phyloP scores from a whole-genome alignment of 1,140 invertebrate genomes.

The Callitettix versicolor region DNA sequence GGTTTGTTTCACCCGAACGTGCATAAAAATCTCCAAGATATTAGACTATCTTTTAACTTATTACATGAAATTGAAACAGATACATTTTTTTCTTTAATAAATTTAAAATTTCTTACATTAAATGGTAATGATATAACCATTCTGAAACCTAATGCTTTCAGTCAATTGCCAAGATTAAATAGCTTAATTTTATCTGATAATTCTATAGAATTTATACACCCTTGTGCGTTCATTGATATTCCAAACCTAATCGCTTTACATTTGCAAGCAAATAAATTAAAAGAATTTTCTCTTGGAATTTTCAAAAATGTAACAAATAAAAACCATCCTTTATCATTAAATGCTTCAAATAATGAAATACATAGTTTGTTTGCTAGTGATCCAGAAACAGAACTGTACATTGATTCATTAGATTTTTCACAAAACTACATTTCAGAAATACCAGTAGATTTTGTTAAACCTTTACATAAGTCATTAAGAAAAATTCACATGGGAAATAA shows the following conservation, averaged over 20 bases:
- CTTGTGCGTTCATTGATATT: constrained; percentile 52
- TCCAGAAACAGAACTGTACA: constrained; percentile 30
- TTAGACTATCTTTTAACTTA: constrained; percentile 63
- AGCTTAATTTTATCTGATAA: constrained; percentile 59
- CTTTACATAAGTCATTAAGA: constrained; percentile 46
- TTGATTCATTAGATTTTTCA: constrained; percentile 58
- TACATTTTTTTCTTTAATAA: constrained; percentile 50
- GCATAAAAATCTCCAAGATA: constrained; percentile 60
- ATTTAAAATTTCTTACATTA: constrained; percentile 56
- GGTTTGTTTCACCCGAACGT: constrained; percentile 53
- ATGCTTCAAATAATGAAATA: constrained; percentile 57
- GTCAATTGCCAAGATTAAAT: constrained; percentile 50
- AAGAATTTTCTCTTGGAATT: constrained; percentile 50
- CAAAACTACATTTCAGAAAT: constrained; percentile 53
- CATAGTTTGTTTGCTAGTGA: constrained; percentile 42
- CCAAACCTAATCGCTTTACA: constrained; percentile 56
- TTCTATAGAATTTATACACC: constrained; percentile 45
- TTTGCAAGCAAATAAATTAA: constrained; percentile 58
- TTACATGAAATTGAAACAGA: constrained; percentile 44
- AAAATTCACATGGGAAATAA: constrained; percentile 64
- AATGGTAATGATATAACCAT: constrained; percentile 54
- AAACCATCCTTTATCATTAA: constrained; percentile 48
- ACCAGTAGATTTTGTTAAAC: constrained; percentile 48
- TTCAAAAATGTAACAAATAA: constrained; percentile 53
- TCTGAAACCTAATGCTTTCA: constrained; percentile 46